Percentiles rank a stretch among this genome's conserved stretches.
phyloP scores from a whole-genome alignment of 2,113 vertebrate genomes.

The Pitta sordida region DNA sequence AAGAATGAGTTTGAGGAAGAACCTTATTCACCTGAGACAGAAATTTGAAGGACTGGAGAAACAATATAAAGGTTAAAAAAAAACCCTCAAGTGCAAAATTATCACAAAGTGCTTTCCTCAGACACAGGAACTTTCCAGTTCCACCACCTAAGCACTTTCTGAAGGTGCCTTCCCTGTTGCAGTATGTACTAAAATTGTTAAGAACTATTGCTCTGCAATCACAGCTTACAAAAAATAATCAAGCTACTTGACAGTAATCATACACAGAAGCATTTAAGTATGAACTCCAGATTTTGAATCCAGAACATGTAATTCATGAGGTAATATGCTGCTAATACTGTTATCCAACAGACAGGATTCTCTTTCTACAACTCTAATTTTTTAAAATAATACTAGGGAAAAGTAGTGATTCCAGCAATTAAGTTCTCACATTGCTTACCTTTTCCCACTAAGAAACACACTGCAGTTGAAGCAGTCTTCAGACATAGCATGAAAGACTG shows the following conservation, averaged over 20 bases:
- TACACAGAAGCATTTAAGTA: background rate
- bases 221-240: background rate
- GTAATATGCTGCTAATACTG: background rate
- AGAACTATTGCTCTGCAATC: background rate
- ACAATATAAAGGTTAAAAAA: fast-evolving
- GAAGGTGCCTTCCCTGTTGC: background rate
- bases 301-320: background rate
- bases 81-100: background rate
- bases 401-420: background rate
- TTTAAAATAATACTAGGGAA: background rate
- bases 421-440: background rate
- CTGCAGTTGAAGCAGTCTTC: background rate
- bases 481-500: background rate
- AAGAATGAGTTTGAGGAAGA: background rate
- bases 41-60: background rate
- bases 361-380: background rate
- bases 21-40: background rate
- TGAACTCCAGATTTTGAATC: background rate
- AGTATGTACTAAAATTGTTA: background rate
- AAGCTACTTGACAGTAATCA: background rate
- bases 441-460: background rate
- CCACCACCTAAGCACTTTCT: background rate
- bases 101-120: background rate
- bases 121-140: background rate
- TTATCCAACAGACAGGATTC: background rate